Conservation (phyloP, 2,113 vertebrate genomes). For the Suricata suricatta region DNA sequence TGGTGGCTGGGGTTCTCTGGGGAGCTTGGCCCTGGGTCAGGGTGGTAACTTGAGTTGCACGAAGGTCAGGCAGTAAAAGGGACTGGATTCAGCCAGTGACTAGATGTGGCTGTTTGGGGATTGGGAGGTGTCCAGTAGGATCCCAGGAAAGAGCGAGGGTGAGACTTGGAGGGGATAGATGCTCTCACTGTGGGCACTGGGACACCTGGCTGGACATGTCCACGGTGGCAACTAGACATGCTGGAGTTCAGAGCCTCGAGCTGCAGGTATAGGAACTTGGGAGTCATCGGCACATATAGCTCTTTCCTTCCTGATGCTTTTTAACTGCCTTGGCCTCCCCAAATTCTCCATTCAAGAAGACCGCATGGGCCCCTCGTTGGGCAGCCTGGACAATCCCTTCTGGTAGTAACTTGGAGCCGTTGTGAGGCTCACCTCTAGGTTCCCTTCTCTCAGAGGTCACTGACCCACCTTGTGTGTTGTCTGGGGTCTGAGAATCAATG, state of each 20-base stretch:
- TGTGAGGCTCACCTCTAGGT: too few species aligned
- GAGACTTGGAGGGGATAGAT: not conserved
- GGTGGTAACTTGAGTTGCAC: not conserved
- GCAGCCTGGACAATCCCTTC: not conserved
- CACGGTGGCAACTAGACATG: not conserved
- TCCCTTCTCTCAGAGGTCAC: not conserved
- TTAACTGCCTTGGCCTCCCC: not conserved
- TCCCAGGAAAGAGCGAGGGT: not conserved
- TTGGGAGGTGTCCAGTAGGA: not conserved
- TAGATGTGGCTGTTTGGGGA: too few species aligned
- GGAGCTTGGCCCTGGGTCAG: not conserved
- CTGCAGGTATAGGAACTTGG: not conserved
- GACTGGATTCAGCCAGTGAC: not conserved
- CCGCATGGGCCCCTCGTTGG: too few species aligned
- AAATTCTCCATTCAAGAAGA: not conserved
- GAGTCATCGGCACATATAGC: not conserved
- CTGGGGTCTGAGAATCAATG: not conserved
- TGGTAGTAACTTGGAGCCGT: not conserved
- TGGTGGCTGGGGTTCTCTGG: not conserved
- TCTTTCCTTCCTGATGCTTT: not conserved
- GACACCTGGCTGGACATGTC: not conserved
- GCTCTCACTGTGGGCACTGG: not conserved
- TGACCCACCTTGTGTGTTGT: not conserved
- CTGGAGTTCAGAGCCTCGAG: not conserved
- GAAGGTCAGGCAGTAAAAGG: not conserved